Conservation (phyloP, 2,113 vertebrate species). For the Pachyramphus minor region DNA sequence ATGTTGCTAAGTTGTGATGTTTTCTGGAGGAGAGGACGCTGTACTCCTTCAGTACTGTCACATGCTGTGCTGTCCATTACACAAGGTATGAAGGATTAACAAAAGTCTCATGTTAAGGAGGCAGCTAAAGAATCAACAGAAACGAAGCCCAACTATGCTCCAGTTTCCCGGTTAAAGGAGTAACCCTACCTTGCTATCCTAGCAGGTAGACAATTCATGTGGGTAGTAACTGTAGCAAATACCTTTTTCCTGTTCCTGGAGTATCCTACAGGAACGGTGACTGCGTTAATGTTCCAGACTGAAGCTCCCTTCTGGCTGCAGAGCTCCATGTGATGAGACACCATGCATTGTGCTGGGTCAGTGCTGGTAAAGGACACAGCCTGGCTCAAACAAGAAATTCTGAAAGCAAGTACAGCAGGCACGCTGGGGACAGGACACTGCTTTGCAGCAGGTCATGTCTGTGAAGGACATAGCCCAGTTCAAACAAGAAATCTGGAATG, state of each 20-base stretch:
- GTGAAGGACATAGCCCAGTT: not conserved
- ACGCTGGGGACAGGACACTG: not conserved
- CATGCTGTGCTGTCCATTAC: not conserved
- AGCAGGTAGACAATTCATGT: not conserved
- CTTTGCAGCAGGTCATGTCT: not conserved
- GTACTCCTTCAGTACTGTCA: not conserved
- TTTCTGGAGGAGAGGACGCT: not conserved
- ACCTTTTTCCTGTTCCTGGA: not conserved
- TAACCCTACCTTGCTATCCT: not conserved
- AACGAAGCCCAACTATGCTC: not conserved
- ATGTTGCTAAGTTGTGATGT: not conserved
- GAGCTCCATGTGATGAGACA: not conserved
- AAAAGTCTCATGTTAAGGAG: not conserved
- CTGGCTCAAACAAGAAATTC: not conserved
- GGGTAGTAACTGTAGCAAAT: rapidly evolving
- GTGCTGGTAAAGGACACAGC: not conserved
- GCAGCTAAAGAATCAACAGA: not conserved
- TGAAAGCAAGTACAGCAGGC: not conserved
- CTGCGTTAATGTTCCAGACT: not conserved
- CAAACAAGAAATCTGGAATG: not conserved
- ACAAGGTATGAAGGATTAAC: rapidly evolving
- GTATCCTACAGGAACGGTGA: not conserved
- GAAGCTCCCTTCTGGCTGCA: not conserved
- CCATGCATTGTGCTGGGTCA: not conserved
- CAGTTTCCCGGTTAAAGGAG: not conserved